Percentiles rank a stretch among this genome's conserved stretches.
Evolutionary conservation across 2,113 vertebrate species (phyloP).

Genomic region (Gadus chalcogrammus): DNA sequence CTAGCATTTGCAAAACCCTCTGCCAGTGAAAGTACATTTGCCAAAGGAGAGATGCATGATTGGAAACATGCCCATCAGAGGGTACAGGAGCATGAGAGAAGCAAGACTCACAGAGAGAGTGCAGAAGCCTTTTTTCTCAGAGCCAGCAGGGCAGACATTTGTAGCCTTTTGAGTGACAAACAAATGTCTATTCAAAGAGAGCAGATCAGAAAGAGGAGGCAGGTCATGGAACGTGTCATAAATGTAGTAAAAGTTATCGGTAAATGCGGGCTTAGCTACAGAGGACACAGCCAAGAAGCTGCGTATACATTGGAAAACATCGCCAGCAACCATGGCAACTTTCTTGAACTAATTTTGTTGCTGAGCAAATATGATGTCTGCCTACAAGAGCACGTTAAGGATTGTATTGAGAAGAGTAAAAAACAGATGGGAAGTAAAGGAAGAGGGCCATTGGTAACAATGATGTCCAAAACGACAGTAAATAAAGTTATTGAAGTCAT

Average conservation of each 20-base stretch:
- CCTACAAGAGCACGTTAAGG: slow-evolving; percentile 16
- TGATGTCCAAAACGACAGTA: slow-evolving; percentile 12
- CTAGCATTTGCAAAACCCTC: background rate
- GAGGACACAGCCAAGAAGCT: slow-evolving; percentile 9
- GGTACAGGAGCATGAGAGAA: background rate
- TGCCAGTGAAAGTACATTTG: background rate
- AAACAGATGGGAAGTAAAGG: slow-evolving; percentile 6
- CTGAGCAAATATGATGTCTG: slow-evolving; percentile 24
- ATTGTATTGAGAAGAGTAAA: slow-evolving; percentile 20
- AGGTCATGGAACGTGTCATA: slow-evolving; percentile 23
- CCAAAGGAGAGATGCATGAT: background rate
- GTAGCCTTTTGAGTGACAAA: slow-evolving; percentile 7
- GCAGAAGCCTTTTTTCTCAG: background rate
- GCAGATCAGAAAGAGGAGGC: slow-evolving; percentile 21
- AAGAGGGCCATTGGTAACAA: slow-evolving; percentile 15
- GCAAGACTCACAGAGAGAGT: background rate
- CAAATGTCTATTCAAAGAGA: slow-evolving; percentile 10
- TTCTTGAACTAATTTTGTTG: slow-evolving; percentile 15
- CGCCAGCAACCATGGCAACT: slow-evolving; percentile 15
- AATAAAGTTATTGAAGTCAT: slow-evolving; percentile 13
- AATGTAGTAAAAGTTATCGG: background rate
- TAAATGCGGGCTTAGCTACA: slow-evolving; percentile 22
- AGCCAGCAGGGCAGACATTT: background rate
- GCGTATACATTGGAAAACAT: slow-evolving; percentile 7
- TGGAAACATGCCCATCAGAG: background rate